A percentile compares a stretch with the other conserved stretches of the same genome.
Evolutionary conservation across 1,140 invertebrate species (phyloP).

Genomic region (Temnothorax curvispinosus): DNA sequence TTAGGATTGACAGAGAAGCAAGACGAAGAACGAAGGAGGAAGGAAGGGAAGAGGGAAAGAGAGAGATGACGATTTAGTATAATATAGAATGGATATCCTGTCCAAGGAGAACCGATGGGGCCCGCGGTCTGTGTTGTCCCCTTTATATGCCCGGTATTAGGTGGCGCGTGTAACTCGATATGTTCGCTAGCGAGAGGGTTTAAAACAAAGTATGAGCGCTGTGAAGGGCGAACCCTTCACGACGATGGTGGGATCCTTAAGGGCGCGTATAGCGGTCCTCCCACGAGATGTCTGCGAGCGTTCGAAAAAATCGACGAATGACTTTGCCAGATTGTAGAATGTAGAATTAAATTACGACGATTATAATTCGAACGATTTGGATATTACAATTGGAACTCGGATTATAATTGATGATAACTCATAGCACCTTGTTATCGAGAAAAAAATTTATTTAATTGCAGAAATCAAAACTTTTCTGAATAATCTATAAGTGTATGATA

Average conservation of each 20-base stretch:
- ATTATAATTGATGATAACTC: neutral
- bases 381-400: neutral
- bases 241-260: conserved; percentile 37
- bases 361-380: neutral
- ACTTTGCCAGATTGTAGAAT: neutral
- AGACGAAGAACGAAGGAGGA: conserved; percentile 6
- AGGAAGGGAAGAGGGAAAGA: conserved; percentile 8
- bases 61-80: conserved; percentile 67
- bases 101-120: conserved; percentile 71
- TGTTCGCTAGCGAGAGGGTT: conserved; percentile 65
- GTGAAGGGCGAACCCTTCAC: conserved; percentile 39
- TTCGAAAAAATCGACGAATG: conserved; percentile 7
- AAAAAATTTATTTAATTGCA: neutral
- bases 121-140: conserved; percentile 53
- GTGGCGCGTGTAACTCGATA: conserved; percentile 77
- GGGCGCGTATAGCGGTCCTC: conserved; percentile 48
- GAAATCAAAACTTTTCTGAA: neutral
- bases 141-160: conserved; percentile 71
- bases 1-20: conserved; percentile 14
- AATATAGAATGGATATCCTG: conserved; percentile 81
- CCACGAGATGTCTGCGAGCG: conserved; percentile 11
- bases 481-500: neutral
- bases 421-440: neutral
- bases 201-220: conserved; percentile 78
- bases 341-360: neutral